Percentiles rank a stretch among this genome's conserved stretches.
phyloP scores from a whole-genome alignment of 2,888 invertebrate species.

The Quadroppia sp. region DNA sequence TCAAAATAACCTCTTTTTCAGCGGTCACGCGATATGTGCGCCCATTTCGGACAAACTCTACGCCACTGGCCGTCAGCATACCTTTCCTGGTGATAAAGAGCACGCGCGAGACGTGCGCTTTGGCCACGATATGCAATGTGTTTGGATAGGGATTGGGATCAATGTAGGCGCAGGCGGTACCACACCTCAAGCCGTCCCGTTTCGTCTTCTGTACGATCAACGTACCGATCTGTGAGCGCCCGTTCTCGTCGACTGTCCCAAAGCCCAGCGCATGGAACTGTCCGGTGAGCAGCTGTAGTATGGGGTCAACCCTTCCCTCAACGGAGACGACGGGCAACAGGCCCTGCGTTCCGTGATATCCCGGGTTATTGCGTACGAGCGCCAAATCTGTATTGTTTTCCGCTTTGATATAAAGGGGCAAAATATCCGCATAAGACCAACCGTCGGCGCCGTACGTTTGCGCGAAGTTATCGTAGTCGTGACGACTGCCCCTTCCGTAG shows the following conservation, averaged over 20 bases:
- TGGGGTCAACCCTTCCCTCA: background rate
- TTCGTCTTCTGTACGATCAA: background rate
- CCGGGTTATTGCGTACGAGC: slow-evolving; percentile 2
- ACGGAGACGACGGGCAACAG: background rate
- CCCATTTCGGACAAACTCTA: slow-evolving; percentile 23
- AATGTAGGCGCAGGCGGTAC: slow-evolving; percentile 23
- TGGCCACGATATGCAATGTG: slow-evolving; percentile 24
- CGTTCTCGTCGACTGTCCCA: slow-evolving; percentile 27
- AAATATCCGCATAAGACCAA: slow-evolving; percentile 28
- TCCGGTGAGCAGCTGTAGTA: background rate
- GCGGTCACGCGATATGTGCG: slow-evolving; percentile 1
- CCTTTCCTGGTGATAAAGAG: background rate
- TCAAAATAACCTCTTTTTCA: slow-evolving; percentile 29
- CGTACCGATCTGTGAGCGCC: slow-evolving; percentile 22
- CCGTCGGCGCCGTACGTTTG: slow-evolving; percentile 25
- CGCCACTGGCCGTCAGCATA: slow-evolving; percentile 16
- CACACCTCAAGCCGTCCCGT: background rate
- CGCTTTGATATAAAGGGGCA: slow-evolving; percentile 10
- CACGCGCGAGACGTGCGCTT: slow-evolving; percentile 12
- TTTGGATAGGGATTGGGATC: slow-evolving; percentile 35
- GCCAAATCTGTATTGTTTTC: slow-evolving; percentile 32
- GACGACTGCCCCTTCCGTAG: slow-evolving; percentile 12
- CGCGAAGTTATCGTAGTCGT: slow-evolving; percentile 12
- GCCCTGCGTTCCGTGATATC: slow-evolving; percentile 28
- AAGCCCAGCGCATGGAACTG: slow-evolving; percentile 25